Evolutionary conservation across 92 coral and sea anemone species (phyloP), one percentile per base, ranked within the genome.

Genomic region (Heliopora coerulea): DNA sequence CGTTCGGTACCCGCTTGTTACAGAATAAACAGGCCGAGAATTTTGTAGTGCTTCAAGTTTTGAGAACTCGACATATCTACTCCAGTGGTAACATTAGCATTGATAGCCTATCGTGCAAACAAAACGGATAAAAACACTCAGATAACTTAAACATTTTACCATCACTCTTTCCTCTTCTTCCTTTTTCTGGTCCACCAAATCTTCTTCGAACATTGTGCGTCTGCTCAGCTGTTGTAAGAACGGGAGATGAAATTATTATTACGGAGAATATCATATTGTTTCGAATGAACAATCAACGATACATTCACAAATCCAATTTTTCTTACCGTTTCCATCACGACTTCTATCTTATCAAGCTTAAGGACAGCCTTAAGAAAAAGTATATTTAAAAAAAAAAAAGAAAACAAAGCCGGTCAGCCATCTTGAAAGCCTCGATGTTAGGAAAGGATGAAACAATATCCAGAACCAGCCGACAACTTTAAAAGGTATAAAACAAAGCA

Each of bases 301-400:
- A n/a, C n/a, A 21, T 19, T 1, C 27, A 46, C 29, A 3, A 29
- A 11, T 7, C 5, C 9, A n/a, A 24, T 35, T 11, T 21, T 10
- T 23, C 90, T 75, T 80, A 89, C 96, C 62, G 88, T 89, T 44
- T 89, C 96, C 90, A 86, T 89, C 23, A 84, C 87, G 56, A 89
- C 85, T 50, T 89, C 90, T 30, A 89, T 95, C 80, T 95, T 95
- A 77, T 95, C 99, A 25, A 95, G 82, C 60, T 88, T 90, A 91
- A 95, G 91, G 52, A 88, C 91, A 72, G 99, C 95, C 99, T 95
- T 49, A 40, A 83, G 62, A 62, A 18, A 3, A 65, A 19, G n/a
- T n/a, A n/a, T n/a, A n/a, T n/a, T n/a, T n/a, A n/a, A n/a, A n/a
- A n/a, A n/a, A n/a, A n/a, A n/a, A n/a, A n/a, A n/a, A n/a, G n/a